Percentiles rank a stretch among this genome's conserved stretches.
These are phyloP conservation scores for Aphrocallistes beatrix DNA, from an alignment of 37 sponge, comb jelly and placozoan species.

Conservation along the genomic window DNA sequence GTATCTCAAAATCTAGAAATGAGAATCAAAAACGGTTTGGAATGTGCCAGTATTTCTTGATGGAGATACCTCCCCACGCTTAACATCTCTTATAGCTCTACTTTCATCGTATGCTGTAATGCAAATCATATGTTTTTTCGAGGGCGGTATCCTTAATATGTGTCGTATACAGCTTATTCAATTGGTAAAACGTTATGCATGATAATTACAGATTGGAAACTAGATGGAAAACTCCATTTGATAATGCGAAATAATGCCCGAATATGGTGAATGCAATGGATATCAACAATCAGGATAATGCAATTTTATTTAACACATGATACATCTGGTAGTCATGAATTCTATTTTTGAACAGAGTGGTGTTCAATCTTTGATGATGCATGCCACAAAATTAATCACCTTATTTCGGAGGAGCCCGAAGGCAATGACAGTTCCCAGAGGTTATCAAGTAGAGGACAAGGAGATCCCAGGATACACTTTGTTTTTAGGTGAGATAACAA, in stretches of 20 bases:
- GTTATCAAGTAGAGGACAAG: not conserved
- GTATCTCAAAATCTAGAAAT: too few relatives aligned
- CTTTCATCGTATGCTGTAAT: too few relatives aligned
- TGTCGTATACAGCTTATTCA: not conserved
- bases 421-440: not conserved
- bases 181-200: not conserved
- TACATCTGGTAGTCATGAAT: not conserved
- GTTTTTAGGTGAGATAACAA: not conserved
- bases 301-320: not conserved
- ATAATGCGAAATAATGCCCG: not conserved
- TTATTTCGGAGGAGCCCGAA: not conserved
- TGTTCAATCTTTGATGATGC: not conserved
- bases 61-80: too few relatives aligned
- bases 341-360: not conserved
- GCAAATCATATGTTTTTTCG: too few relatives aligned
- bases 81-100: too few relatives aligned
- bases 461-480: not conserved
- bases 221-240: not conserved
- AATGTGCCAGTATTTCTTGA: too few relatives aligned
- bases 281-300: not conserved
- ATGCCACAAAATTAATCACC: not conserved
- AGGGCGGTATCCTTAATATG: not conserved
- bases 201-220: not conserved
- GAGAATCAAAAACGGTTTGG: too few relatives aligned
- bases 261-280: not conserved